Evolutionary conservation across 2,797 vertebrate species (phyloP), one percentile per base, ranked within the genome.

Genomic region (Microtus obscurus): DNA sequence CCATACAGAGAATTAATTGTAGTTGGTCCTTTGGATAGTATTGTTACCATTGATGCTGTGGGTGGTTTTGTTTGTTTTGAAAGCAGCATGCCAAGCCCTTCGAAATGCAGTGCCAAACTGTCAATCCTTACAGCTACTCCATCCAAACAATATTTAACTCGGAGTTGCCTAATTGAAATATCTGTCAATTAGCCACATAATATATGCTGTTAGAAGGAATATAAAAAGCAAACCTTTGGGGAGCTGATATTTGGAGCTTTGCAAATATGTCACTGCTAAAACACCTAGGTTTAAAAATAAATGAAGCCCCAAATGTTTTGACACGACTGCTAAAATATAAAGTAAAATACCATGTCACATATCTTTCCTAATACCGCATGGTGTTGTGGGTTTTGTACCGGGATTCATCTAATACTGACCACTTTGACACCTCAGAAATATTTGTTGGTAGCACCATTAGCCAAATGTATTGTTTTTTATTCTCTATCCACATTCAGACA

Each of bases 1-100:
- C 87, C 63, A 43, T 90, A 79, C 65, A 97, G 87, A 96, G 97
- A 98, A 98, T 97, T 97, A 98, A 97, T 98, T 98, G 96, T 89
- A 96, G 89, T 73, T 94, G 80, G 93, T 6, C 5, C 82, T 76
- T 89, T 79, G 65, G 78, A 94, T 91, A 80, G 94, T 97, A 43
- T 95, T 97, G 78, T 95, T 96, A 95, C 9, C 96, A 80, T 82
- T 93, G 63, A 90, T 92, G 31, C 56, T 12, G 16, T 45, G 63
- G 31, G 73, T 87, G 59, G 83, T 92, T 97, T 92, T n/a, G 48
- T 96, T 95, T 85, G 71, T 89, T 97, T 95, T 65, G 45, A 94
- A 93, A 96, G 25, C 48, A 82, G 34, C 37, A 76, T 81, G 59
- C 40, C 88, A 89, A 88, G 25, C 21, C 37, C 73, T 76, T 89